These are phyloP conservation scores for Catocala sponsa DNA, from an alignment of 2,888 invertebrate species.

Conservation along the genomic window DNA sequence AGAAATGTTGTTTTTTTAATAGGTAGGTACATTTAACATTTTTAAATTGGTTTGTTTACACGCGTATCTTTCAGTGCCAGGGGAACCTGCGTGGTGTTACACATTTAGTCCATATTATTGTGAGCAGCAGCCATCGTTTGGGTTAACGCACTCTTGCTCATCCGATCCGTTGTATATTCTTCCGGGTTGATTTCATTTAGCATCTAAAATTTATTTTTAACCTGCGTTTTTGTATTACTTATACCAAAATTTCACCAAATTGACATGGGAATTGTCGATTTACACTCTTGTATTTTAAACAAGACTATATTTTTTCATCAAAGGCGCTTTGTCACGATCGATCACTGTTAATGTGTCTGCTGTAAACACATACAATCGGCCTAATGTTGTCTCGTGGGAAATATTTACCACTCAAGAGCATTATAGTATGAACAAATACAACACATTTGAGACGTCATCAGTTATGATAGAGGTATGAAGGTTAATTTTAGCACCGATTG, in stretches of 20 bases:
- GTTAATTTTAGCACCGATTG: conserved; percentile 56
- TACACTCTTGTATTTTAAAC: conserved; percentile 14
- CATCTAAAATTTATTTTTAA: conserved; percentile 50
- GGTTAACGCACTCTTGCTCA: conserved; percentile 77
- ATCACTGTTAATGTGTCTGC: conserved; percentile 30
- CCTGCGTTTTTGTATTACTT: conserved; percentile 25
- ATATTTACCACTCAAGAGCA: conserved; percentile 21
- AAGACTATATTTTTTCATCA: conserved; percentile 33
- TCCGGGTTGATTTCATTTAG: conserved; percentile 65
- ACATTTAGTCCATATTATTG: conserved; percentile 72
- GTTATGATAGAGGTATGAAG: conserved; percentile 24
- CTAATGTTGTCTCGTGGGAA: conserved; percentile 47
- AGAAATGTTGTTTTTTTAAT: conserved; percentile 27
- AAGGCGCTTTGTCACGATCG: conserved; percentile 38
- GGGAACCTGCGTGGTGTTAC: conserved; percentile 66
- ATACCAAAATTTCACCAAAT: conserved; percentile 18
- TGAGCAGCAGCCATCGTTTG: conserved; percentile 64
- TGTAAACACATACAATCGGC: conserved; percentile 33
- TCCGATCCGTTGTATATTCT: conserved; percentile 63
- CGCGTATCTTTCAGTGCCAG: conserved; percentile 65
- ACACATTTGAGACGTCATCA: conserved; percentile 30
- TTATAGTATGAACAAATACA: conserved; percentile 23
- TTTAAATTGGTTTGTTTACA: conserved; percentile 74
- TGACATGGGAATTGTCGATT: conserved; percentile 20
- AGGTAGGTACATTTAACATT: conserved; percentile 53